phyloP scores from a whole-genome alignment of 2,888 invertebrate genomes.

The Xylophagus ater region DNA sequence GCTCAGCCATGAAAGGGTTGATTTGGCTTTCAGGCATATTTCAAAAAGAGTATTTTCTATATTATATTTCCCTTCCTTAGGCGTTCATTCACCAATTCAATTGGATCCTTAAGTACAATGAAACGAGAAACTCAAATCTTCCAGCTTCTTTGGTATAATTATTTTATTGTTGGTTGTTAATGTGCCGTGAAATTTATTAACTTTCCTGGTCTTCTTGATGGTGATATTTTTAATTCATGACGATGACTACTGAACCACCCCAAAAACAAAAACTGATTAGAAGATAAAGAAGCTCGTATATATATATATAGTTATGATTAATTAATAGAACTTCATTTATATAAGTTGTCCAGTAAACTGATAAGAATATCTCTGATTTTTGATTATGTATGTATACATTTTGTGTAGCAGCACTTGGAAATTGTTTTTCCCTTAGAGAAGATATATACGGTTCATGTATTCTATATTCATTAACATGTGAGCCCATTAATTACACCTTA shows the following conservation, averaged over 20 bases:
- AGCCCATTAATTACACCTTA: conserved; percentile 11
- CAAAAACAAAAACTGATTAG: too few species aligned
- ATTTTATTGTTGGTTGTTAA: conserved; percentile 28
- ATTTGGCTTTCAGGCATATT: conserved; percentile 9
- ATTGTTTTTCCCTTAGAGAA: conserved; percentile 4
- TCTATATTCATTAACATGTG: conserved; percentile 11
- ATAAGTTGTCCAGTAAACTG: background rate
- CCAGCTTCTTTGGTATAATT: too few species aligned
- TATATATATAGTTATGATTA: too few species aligned
- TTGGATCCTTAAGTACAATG: background rate
- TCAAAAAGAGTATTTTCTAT: conserved; percentile 5
- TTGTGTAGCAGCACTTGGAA: too few species aligned
- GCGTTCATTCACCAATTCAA: background rate
- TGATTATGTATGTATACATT: background rate
- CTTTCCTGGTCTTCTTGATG: too few species aligned
- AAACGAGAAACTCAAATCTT: conserved; percentile 1
- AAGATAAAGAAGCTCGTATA: too few species aligned
- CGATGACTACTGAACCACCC: too few species aligned
- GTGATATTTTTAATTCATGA: too few species aligned
- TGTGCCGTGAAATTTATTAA: conserved; percentile 28
- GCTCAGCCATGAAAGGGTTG: too few species aligned
- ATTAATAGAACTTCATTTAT: conserved; percentile 5
- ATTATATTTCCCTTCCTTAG: conserved; percentile 3
- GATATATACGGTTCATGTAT: conserved; percentile 9
- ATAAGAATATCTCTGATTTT: background rate